Percentiles rank a stretch among this genome's conserved stretches.
phyloP scores from a whole-genome alignment of 2,888 invertebrate genomes.

The Gibbula magus region DNA sequence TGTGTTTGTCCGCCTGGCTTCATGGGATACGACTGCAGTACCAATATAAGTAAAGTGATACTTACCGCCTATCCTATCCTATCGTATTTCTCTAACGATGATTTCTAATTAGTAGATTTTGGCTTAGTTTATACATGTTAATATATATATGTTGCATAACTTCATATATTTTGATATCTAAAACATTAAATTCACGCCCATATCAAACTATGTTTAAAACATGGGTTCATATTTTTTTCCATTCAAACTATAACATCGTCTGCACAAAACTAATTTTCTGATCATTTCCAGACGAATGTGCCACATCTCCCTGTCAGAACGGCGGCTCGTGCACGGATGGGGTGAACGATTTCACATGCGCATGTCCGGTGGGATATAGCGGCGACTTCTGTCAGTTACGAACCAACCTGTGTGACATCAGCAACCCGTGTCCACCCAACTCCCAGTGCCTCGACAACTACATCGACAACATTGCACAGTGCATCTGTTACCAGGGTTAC shows the following conservation, averaged over 20 bases:
- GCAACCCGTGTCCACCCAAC: conserved; percentile 45
- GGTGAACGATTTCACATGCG: conserved; percentile 40
- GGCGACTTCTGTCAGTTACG: conserved; percentile 27
- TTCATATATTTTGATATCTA: no score
- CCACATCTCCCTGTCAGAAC: conserved; percentile 47
- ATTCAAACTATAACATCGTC: background rate
- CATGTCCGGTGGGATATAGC: conserved; percentile 37
- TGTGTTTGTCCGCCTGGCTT: conserved; percentile 53
- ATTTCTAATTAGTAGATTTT: no score
- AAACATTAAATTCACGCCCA: no score
- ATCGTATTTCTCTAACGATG: no score
- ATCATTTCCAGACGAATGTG: conserved; percentile 37
- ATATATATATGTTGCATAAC: no score
- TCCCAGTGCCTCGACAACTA: conserved; percentile 44
- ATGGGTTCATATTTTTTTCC: no score
- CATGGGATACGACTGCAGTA: conserved; percentile 52
- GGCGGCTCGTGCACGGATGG: conserved; percentile 45
- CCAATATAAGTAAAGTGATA: conserved; percentile 52
- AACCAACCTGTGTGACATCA: conserved; percentile 44
- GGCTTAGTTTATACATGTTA: no score
- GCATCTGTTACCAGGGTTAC: conserved; percentile 3
- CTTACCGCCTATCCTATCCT: no score
- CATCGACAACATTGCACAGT: background rate
- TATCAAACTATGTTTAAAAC: no score
- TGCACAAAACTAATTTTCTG: background rate